phyloP scores from a whole-genome alignment of 1,140 invertebrate species.

The Papilio aristodemus region DNA sequence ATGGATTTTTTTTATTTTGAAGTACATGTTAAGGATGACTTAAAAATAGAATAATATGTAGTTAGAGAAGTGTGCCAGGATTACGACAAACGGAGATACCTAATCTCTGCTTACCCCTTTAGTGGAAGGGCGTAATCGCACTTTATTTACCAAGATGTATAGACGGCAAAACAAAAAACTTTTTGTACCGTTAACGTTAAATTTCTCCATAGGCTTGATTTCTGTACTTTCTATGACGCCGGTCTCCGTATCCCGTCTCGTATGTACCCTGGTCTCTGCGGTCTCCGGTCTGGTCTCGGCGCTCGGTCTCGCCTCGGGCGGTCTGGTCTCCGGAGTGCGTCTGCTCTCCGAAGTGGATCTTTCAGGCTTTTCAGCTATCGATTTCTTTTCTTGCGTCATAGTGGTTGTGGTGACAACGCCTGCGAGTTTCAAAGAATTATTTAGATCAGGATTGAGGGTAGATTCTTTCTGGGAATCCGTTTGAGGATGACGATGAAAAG shows the following conservation, averaged over 20 bases:
- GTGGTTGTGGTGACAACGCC: conserved; percentile 59
- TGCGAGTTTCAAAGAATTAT: conserved; percentile 36
- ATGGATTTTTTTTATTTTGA: conserved; percentile 8
- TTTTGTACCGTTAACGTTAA: conserved; percentile 60
- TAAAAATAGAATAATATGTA: no score
- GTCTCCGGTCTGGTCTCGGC: conserved; percentile 33
- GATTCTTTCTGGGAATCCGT: no score
- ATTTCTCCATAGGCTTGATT: conserved; percentile 47
- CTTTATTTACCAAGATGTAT: no score
- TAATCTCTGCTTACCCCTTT: no score
- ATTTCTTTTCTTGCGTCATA: conserved; percentile 43
- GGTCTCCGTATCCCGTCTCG: conserved; percentile 11
- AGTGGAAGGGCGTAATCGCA: no score
- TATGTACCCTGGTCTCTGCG: conserved; percentile 34
- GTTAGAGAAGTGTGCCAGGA: no score
- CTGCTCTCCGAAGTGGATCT: conserved; percentile 37
- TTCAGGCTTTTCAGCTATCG: conserved; percentile 38
- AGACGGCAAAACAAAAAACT: neutral
- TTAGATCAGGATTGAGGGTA: no score
- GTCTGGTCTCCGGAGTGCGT: conserved; percentile 27
- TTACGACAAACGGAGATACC: no score
- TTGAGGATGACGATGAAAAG: no score
- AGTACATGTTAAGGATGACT: no score
- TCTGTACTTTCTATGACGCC: conserved; percentile 21
- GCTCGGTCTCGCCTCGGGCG: conserved; percentile 19